Evolutionary conservation across 2,113 vertebrate species (phyloP).

Genomic region (Collichthys lucidus): DNA sequence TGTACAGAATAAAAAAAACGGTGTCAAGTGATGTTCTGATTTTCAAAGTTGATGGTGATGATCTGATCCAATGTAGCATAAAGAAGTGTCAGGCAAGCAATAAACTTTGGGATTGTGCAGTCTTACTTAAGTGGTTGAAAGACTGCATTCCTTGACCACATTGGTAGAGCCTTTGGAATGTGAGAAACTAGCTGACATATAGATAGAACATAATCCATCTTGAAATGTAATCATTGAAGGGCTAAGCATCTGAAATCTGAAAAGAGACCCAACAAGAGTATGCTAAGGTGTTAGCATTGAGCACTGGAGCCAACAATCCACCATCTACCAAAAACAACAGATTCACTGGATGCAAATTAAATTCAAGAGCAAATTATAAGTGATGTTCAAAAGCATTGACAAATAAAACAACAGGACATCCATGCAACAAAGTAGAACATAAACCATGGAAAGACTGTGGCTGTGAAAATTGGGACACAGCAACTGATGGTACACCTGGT

Average conservation of each 20-base stretch:
- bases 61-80: neutral
- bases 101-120: neutral
- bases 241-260: neutral
- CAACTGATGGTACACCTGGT: neutral
- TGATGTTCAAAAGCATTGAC: slow-evolving; percentile 11
- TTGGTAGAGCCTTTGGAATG: neutral
- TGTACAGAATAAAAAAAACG: neutral
- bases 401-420: slow-evolving; percentile 37
- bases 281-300: neutral
- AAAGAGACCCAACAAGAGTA: neutral
- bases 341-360: slow-evolving; percentile 2
- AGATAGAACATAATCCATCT: neutral
- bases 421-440: slow-evolving; percentile 53
- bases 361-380: slow-evolving; percentile 20
- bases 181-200: neutral
- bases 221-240: neutral
- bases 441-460: slow-evolving; percentile 15
- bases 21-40: neutral
- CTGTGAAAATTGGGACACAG: slow-evolving; percentile 19
- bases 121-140: neutral
- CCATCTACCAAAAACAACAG: slow-evolving; percentile 18
- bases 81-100: neutral
- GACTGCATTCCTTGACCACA: neutral
- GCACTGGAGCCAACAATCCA: neutral
- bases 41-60: neutral